A percentile compares a stretch with the other conserved stretches of the same genome.
These are phyloP conservation scores for Sciaenops ocellatus DNA, from an alignment of 2,797 vertebrate species.

Conservation along the genomic window DNA sequence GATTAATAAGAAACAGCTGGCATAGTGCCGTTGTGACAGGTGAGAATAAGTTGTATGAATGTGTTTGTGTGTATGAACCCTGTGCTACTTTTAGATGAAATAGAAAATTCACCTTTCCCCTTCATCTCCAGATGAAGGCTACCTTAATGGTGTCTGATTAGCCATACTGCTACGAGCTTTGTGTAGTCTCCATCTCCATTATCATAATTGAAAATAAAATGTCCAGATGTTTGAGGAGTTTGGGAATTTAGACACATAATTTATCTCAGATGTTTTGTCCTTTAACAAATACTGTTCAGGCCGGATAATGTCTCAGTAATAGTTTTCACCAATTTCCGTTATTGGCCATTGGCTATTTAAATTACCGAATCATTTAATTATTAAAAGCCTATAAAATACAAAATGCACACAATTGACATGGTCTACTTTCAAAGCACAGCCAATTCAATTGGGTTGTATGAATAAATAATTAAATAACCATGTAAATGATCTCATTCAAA, in stretches of 20 bases:
- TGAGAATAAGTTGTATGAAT: conserved; percentile 7
- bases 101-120: conserved; percentile 19
- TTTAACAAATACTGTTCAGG: background rate
- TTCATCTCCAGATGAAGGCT: conserved; percentile 41
- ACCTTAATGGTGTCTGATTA: conserved; percentile 15
- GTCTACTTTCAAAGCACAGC: background rate
- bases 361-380: background rate
- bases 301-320: background rate
- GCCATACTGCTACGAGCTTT: conserved; percentile 13
- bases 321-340: background rate
- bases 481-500: background rate
- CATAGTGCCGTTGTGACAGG: conserved; percentile 1
- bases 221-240: conserved; percentile 22
- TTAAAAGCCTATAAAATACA: background rate
- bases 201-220: conserved; percentile 14
- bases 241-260: background rate
- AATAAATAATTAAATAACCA: background rate
- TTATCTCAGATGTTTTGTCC: background rate
- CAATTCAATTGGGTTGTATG: background rate
- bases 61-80: background rate
- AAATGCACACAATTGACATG: background rate
- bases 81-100: conserved; percentile 37
- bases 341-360: background rate
- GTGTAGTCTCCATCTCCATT: conserved; percentile 15
- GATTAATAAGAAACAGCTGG: conserved; percentile 43